Base-by-base conservation (phyloP, 2,888 invertebrate species). In the Lumbricus terrestris region DNA sequence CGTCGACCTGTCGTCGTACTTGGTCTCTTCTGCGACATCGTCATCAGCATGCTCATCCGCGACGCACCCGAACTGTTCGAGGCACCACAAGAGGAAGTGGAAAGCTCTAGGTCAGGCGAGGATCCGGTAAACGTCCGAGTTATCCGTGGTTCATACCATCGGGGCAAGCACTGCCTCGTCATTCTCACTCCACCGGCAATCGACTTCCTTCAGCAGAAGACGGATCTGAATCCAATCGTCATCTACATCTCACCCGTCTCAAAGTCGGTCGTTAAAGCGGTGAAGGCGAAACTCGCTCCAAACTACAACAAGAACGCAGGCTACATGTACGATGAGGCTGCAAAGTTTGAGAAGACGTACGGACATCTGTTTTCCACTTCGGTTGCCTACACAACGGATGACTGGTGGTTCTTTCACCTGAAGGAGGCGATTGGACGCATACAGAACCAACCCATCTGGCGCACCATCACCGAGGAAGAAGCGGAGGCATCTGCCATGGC, bases 11-110 rank as follows among this genome's bases (percentile, higher is more conserved):
- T 92, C 18, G 88, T 92, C 29, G 47, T 92, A 29, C 90, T 92
- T 16, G 92, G 92, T 33, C 90, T 92, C 6, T 92, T 92, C 90
- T 91, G 91, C 89, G 92, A 92, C 89, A 38, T 85, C 29, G 92
- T 92, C 15, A 88, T 91, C 29, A 90, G 91, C 37, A 88, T 88
- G 88, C 90, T 92, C 20, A 35, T 91, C 13, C 54, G 90, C 37
- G 91, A 92, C 33, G 88, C 89, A 34, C 91, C 91, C 2, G 91
- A 90, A 18, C n/a, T 90, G 18, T 92, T 90, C 85, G 91, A 90
- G 37, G 89, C 47, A 29, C 91, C 92, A 11, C 85, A 90, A 18
- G 90, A 89, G 23, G 90, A 90, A 33, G 89, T 92, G 20, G 92
- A 92, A 90, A 82, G 89, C 29, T 90, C 91, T 6, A 90, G 85